Evolutionary conservation across 2,797 vertebrate species (phyloP), one percentile per base, ranked within the genome.

Genomic region (Siniperca obscura): DNA sequence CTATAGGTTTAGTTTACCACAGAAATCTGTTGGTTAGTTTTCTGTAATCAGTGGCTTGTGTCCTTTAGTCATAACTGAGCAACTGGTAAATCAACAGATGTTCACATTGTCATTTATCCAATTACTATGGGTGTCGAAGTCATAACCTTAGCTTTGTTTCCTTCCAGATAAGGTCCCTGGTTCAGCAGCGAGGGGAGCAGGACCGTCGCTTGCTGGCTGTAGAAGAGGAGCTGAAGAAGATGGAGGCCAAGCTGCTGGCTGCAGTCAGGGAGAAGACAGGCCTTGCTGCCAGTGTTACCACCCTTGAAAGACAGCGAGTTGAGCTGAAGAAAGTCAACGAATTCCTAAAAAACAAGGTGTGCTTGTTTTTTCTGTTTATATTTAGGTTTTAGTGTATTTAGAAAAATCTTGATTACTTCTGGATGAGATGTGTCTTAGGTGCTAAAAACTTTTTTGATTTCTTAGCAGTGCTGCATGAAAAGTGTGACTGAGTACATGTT

Each of bases 301-400:
- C 97, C 0, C 92, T 98, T 5, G 97, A 98, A 72, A 97, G 97
- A 72, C 97, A 98, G 90, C 94, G 96, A 25, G 88, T 92, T 8
- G 98, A 98, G 56, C 87, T 98, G 57, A 96, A 95, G 76, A 98
- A 95, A 92, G 89, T 96, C 34, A 99, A 98, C 10, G 97, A 98
- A 71, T 94, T 98, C 9, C 92, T 99, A 0, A 99, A 98, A 90
- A 96, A 96, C 82, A 99, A 99, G 97, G 98, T 99, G 88, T 38
- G 74, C 11, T 56, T 73, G 9, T n/a, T 61, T 46, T 14, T n/a
- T 11, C 3, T 21, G 2, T 50, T 34, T 6, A 19, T 42, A 27
- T 52, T 27, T 14, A 4, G 16, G 44, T 6, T 40, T 21, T n/a
- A 7, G 0, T 72, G 5, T 53, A 19, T 67, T 53, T 44, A 25